Evolutionary conservation across 2,888 invertebrate species (phyloP), one percentile per base, ranked within the genome.

Genomic region (Polymixis lichenea): DNA sequence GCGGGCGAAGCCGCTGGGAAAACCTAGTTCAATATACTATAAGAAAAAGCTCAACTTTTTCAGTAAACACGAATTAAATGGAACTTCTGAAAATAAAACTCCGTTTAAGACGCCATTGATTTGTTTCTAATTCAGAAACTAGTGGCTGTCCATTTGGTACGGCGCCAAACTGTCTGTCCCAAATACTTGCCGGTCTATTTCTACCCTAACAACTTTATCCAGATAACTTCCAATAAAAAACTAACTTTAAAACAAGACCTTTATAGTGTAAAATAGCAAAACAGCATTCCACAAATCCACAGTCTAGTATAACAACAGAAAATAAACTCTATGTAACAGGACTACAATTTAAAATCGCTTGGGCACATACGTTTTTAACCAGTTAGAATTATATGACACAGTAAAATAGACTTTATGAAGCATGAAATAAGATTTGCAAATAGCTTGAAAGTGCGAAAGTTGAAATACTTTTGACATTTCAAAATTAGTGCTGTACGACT

Each of bases 131-230:
- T 87, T 88, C 80, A 75, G 76, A 86, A 64, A 72, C 81, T 72
- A 78, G 85, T 86, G 66, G 75, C 78, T 82, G 87, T 85, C 87
- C 83, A 83, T 92, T 87, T 94, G 94, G 93, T 91, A 77, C 87
- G 93, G 88, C 94, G 94, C 95, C 95, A 94, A 93, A 90, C 93
- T 73, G 94, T 94, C 94, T 95, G 94, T 82, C 91, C 95, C 90
- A 94, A 89, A 92, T 94, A 90, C 89, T 82, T 80, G 77, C 67
- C 83, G 78, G 84, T 87, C 91, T 89, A 88, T 88, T 88, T 84
- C 82, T 82, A 85, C 68, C 70, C 80, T 73, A 80, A 75, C 79
- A 68, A 69, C 78, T 82, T 56, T 43, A 67, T 78, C 66, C 49
- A n/a, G 46, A 38, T 28, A 61, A 70, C 51, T 55, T 70, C 22